Evolutionary conservation across 1,140 invertebrate genomes (phyloP).

Genomic region (Coptotermes formosanus): DNA sequence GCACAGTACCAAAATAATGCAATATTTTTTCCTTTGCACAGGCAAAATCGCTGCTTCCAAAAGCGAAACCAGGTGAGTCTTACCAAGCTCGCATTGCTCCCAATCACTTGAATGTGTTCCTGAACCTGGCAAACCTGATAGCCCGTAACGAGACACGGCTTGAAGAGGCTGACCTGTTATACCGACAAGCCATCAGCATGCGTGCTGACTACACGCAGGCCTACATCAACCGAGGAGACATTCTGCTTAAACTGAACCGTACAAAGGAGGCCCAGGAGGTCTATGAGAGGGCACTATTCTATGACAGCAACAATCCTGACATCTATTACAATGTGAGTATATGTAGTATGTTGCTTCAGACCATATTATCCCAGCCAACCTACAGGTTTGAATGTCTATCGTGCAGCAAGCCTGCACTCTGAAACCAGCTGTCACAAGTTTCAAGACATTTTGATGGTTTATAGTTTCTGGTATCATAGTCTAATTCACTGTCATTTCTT

Average conservation of each 20-base stretch:
- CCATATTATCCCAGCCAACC: too few species aligned
- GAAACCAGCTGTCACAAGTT: too few species aligned
- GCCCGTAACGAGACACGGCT: constrained; percentile 88
- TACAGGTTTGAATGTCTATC: too few species aligned
- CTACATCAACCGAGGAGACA: constrained; percentile 95
- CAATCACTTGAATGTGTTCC: constrained; percentile 93
- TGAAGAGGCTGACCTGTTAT: constrained; percentile 91
- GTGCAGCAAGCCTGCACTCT: too few species aligned
- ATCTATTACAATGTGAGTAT: constrained; percentile 92
- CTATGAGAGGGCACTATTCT: constrained; percentile 88
- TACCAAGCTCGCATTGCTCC: constrained; percentile 95
- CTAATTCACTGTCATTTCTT: too few species aligned
- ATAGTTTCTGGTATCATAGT: too few species aligned
- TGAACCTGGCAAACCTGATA: constrained; percentile 93
- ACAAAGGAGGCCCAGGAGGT: constrained; percentile 93
- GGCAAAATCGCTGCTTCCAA: constrained; percentile 86
- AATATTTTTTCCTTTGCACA: constrained; percentile 38
- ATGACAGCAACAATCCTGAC: constrained; percentile 93
- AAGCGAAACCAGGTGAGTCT: constrained; percentile 86
- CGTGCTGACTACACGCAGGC: constrained; percentile 95
- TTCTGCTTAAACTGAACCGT: constrained; percentile 91
- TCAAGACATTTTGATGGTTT: too few species aligned
- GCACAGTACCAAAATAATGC: background rate
- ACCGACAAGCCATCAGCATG: constrained; percentile 95
- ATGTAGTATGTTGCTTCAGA: background rate